Evolutionary conservation across 1,140 invertebrate genomes (phyloP).

Genomic region (Drosophila carrolli): DNA sequence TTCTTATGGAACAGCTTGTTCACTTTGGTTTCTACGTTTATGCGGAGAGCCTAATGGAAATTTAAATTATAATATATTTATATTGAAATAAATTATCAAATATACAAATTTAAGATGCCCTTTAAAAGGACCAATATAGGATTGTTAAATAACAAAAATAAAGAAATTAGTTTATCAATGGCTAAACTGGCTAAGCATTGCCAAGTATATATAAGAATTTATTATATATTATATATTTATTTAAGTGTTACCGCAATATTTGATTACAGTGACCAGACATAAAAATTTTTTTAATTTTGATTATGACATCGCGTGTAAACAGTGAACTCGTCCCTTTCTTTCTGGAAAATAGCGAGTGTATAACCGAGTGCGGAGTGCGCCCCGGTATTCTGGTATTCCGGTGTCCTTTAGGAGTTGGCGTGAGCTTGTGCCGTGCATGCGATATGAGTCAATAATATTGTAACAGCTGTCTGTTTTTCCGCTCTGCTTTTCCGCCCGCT

Average conservation of each 20-base stretch:
- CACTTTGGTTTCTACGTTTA: conserved; percentile 19
- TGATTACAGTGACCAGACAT: too few species aligned
- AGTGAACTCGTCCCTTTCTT: background rate
- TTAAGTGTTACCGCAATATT: too few species aligned
- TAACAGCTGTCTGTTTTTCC: conserved; percentile 74
- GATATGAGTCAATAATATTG: conserved; percentile 82
- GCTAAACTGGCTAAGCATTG: too few species aligned
- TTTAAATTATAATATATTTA: too few species aligned
- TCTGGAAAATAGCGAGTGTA: background rate
- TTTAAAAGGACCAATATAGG: too few species aligned
- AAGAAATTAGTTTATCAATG: too few species aligned
- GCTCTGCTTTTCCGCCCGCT: conserved; percentile 9
- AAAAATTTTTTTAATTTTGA: too few species aligned
- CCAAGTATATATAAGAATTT: too few species aligned
- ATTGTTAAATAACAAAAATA: too few species aligned
- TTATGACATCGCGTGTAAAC: too few species aligned
- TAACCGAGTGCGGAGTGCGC: conserved; percentile 4
- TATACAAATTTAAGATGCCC: too few species aligned
- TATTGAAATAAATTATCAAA: background rate
- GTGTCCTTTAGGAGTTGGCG: conserved; percentile 41
- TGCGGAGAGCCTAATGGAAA: background rate
- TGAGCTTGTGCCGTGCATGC: conserved; percentile 66
- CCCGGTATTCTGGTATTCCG: background rate
- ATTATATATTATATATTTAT: too few species aligned
- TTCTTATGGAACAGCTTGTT: conserved; percentile 24